These are phyloP conservation scores for Nyctibius grandis DNA, from an alignment of 2,797 vertebrate species.

Conservation along the genomic window DNA sequence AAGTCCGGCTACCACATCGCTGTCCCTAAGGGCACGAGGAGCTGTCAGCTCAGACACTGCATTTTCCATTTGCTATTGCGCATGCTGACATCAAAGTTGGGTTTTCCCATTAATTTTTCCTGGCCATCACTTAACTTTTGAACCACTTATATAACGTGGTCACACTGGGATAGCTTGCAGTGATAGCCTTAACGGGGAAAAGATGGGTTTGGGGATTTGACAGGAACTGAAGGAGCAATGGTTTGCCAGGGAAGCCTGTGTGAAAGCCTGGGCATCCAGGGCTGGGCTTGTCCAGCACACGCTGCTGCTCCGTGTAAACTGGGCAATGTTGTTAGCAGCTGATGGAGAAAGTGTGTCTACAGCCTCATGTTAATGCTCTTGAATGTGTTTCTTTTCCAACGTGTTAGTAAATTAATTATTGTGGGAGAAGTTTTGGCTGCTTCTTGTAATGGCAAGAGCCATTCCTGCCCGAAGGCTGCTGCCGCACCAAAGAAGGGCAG, in stretches of 20 bases:
- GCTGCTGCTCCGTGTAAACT: background rate
- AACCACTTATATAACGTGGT: background rate
- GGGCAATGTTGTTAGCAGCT: background rate
- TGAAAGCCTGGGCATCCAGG: background rate
- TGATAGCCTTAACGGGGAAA: background rate
- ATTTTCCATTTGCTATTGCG: constrained; percentile 47
- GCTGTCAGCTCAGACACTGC: constrained; percentile 57
- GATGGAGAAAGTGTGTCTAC: background rate
- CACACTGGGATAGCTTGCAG: background rate
- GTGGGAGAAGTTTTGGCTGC: background rate
- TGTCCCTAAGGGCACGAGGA: constrained; percentile 42
- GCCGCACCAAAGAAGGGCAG: constrained; percentile 21
- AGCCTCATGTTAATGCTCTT: background rate
- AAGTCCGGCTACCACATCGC: background rate
- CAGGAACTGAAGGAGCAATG: background rate
- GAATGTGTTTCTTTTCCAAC: background rate
- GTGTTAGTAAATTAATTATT: background rate
- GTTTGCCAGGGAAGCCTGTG: background rate
- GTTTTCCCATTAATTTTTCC: constrained; percentile 43
- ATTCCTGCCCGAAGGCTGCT: background rate
- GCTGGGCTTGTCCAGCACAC: background rate
- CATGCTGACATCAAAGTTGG: constrained; percentile 34
- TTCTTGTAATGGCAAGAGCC: background rate
- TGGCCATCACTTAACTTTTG: background rate
- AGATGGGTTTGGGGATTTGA: background rate